Conservation (phyloP, 2,113 vertebrate species). For the Podarcis muralis region DNA sequence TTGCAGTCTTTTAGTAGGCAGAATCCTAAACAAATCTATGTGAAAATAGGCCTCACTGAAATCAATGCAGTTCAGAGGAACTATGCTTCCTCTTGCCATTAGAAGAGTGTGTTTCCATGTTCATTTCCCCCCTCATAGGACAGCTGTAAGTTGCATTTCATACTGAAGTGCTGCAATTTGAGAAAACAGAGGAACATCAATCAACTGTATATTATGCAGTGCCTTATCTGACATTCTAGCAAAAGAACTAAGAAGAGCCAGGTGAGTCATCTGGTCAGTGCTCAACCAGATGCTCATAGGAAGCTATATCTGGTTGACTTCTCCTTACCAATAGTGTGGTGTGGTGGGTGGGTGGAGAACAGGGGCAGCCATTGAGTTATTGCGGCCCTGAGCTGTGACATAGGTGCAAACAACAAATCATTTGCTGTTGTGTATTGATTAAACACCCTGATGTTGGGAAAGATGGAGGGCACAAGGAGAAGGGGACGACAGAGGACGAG, state of each 20-base stretch:
- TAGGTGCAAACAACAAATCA: background rate
- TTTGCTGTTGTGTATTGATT: background rate
- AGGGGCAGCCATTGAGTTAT: too few species aligned
- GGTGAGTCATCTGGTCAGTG: too few species aligned
- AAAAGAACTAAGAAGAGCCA: too few species aligned
- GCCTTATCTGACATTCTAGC: background rate
- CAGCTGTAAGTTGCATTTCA: background rate
- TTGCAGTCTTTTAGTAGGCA: background rate
- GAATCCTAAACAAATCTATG: background rate
- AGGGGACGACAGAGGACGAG: too few species aligned
- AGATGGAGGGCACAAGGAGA: too few species aligned
- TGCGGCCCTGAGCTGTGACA: background rate
- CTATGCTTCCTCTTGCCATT: background rate
- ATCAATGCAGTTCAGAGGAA: background rate
- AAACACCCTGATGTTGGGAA: background rate
- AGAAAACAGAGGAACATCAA: background rate
- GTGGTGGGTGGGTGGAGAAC: too few species aligned
- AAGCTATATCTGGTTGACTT: background rate
- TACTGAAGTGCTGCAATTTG: background rate
- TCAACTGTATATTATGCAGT: too few species aligned
- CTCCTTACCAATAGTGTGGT: too few species aligned
- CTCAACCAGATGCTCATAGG: too few species aligned
- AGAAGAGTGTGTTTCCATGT: background rate
- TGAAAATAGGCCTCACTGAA: background rate
- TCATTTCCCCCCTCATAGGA: background rate